Conservation (phyloP, 2,113 vertebrate genomes). For the Brachypteracias leptosomus region DNA sequence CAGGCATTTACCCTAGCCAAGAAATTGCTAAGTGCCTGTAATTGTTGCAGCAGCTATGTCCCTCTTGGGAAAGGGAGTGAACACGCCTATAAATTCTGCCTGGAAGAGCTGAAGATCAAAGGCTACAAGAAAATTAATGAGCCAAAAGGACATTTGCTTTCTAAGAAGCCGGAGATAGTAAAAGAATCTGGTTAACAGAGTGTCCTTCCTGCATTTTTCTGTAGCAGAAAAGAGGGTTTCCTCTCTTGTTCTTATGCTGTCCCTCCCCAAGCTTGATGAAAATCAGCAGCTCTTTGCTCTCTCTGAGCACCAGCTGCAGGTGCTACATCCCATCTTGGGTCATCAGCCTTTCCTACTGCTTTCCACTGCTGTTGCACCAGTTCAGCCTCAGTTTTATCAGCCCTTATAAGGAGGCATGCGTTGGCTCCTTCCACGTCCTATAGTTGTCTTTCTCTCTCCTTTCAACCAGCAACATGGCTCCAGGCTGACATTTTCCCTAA, state of each 20-base stretch:
- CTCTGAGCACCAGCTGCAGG: neutral
- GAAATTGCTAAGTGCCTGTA: neutral
- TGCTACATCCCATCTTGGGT: neutral
- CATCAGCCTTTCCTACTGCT: neutral
- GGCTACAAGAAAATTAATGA: neutral
- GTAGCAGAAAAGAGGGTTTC: neutral
- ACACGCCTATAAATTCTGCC: neutral
- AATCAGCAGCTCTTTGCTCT: neutral
- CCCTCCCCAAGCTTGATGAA: neutral
- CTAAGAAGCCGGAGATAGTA: neutral
- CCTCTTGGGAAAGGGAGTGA: neutral
- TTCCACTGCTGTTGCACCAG: neutral
- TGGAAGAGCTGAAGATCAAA: neutral
- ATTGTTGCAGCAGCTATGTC: neutral
- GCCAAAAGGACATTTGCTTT: neutral
- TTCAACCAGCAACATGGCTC: neutral
- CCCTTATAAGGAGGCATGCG: fast-evolving
- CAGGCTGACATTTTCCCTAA: neutral
- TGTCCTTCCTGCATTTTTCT: neutral
- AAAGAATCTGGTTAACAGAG: neutral
- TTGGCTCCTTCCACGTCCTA: neutral
- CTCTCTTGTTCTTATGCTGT: neutral
- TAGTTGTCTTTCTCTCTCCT: neutral
- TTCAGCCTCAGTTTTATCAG: neutral
- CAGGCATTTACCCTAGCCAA: neutral